Conservation (phyloP, 2,888 invertebrate genomes). For the Clostera curtula region DNA sequence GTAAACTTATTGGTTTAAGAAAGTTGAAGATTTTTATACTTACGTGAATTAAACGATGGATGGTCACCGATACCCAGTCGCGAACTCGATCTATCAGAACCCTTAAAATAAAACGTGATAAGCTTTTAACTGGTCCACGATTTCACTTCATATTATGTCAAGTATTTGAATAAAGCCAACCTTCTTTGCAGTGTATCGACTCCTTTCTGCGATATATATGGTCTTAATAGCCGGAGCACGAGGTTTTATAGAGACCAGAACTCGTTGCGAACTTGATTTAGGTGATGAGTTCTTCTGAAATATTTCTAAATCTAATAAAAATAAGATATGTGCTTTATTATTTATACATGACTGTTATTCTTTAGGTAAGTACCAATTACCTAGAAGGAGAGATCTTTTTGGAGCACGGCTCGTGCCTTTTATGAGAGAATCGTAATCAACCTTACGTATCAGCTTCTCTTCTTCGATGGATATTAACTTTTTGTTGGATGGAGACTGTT, state of each 20-base stretch:
- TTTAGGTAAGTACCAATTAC: constrained; percentile 26
- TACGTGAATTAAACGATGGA: constrained; percentile 48
- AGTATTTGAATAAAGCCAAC: constrained; percentile 23
- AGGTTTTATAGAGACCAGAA: constrained; percentile 53
- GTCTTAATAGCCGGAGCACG: constrained; percentile 51
- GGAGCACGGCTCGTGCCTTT: constrained; percentile 26
- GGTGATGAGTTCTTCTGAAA: constrained; percentile 33
- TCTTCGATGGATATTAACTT: constrained; percentile 54
- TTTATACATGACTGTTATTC: too few relatives aligned
- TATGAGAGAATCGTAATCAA: constrained; percentile 42
- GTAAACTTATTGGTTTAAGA: too few relatives aligned
- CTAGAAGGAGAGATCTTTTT: constrained; percentile 41
- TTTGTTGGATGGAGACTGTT: constrained; percentile 55
- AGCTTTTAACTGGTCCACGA: too few relatives aligned
- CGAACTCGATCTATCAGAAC: constrained; percentile 45
- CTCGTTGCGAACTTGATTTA: constrained; percentile 40
- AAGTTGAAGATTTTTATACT: constrained; percentile 18
- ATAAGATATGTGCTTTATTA: constrained; percentile 9
- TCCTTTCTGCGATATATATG: constrained; percentile 53
- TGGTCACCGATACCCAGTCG: constrained; percentile 58
- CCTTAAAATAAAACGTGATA: constrained; percentile 33
- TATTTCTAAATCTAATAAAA: constrained; percentile 47
- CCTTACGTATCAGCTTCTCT: constrained; percentile 51
- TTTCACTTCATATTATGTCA: too few relatives aligned
- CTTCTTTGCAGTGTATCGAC: constrained; percentile 40